Evolutionary conservation across 1,140 invertebrate genomes (phyloP), one percentile per base, ranked within the genome.

Genomic region (Arctopsyche grandis): DNA sequence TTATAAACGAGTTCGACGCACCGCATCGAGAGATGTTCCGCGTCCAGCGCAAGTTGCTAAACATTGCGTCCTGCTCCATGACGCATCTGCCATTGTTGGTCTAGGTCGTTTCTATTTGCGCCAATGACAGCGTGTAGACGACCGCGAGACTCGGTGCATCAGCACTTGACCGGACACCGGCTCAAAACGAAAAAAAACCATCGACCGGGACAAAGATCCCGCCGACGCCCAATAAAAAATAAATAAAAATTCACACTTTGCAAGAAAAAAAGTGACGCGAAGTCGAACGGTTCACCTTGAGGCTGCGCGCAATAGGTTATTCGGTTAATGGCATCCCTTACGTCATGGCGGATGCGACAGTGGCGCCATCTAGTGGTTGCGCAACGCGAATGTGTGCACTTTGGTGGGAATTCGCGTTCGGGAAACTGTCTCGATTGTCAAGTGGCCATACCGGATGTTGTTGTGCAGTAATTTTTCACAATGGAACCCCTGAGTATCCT

Each of bases 251-350:
- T 38, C n/a, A n/a, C n/a, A n/a, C n/a, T n/a, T n/a, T n/a, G n/a
- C n/a, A 7, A 4, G 29, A 7, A 38, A 38, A 38, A 38, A 38
- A 1, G 16, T 3, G 56, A 38, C 5, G 66, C 16, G 69, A n/a
- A n/a, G n/a, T n/a, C n/a, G 9, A 71, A 16, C 66, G 66, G 22
- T 22, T 12, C 66, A 81, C 80, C 80, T 81, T 81, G 79, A 80
- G 63, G 66, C 12, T 5, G 29, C 69, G 24, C 26, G 60, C 58
- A 78, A 80, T 80, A 78, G 80, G 80, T 81, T 76, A 81, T 75
- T 78, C 80, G 80, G 80, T 79, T 81, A 81, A 78, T 78, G 80
- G 73, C 80, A 81, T 76, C 52, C 46, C 14, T 75, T 75, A 38
- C 29, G 29, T 38, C 29, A 38, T 38, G 29, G 21, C 63, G 63